Base-by-base conservation (phyloP, 2,797 vertebrate species). In the Bovichtus variegatus region DNA sequence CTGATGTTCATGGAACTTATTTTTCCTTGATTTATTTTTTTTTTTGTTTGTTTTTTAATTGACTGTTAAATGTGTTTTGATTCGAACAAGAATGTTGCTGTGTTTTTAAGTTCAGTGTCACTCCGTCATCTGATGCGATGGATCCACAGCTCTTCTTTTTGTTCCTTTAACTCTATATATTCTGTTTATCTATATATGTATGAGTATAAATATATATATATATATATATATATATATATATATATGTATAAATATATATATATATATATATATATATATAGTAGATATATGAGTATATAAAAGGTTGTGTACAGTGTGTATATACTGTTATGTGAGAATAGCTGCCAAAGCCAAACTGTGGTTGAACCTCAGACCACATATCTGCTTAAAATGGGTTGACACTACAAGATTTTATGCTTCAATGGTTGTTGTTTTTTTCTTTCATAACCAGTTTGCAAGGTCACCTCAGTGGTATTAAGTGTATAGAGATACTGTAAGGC, bases 311-410 rank as follows among this genome's bases (percentile, higher is more conserved):
- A 93, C 91, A 92, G 86, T 84, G 84, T 90, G 84, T 94, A 92
- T 87, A 89, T 94, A 92, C 80, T 86, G 79, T 91, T 89, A 78
- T 86, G 76, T 92, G 87, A 92, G 82, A 89, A 87, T 91, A 93
- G 93, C 93, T 94, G 93, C 89, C 92, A 92, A 93, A 94, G 90
- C 85, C 83, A 82, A 88, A 87, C 83, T 53, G 71, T 85, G 85
- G 71, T 86, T 81, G 64, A 81, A 82, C 80, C 62, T 86, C 71
- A 75, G 83, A 89, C 61, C 55, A 18, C 76, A 51, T 71, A 73
- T 81, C 73, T 53, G 43, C 60, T 84, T 61, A 40, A 69, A 64
- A 63, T 77, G 71, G 47, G 66, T 82, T 59, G 38, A 91, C 81
- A 90, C 87, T 89, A 90, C 82, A 81, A 69, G 29, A 82, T 70